Base-by-base conservation (phyloP, 92 coral and sea anemone genomes). In the Zoanthus sansibaricus region DNA sequence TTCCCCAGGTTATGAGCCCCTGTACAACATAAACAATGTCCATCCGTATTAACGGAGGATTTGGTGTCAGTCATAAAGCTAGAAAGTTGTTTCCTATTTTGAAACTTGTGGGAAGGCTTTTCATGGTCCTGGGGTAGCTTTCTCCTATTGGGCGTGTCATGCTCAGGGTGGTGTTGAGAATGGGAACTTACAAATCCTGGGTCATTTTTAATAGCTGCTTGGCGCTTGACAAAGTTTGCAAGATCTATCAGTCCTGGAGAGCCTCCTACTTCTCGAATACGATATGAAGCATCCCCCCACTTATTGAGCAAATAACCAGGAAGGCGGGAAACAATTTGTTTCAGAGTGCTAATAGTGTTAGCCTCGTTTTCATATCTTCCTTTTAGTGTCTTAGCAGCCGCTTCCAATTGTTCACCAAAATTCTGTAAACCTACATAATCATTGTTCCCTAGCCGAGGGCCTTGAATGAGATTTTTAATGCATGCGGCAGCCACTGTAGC, bases 401-500 rank as follows among this genome's bases (percentile, higher is more conserved):
- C 42, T 17, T 58, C 78, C 46, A 86, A 83, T 59, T 75, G 88
- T 87, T 92, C 93, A 0, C 89, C 91, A 87, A 92, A 87, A 17
- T 93, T 90, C 42, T 77, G 90, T 45, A 87, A 66, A 13, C 92
- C 82, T 49, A 32, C 25, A 54, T 78, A 78, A 48, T 86, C 89
- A 86, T 56, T 58, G 62, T 87, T 79, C 4, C 72, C 62, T 31
- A 93, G 62, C 55, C 69, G 79, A 14, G 88, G 88, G 3, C 93
- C 92, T 52, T 32, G 48, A 31, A 80, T 90, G 21, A 90, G 42
- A 52, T 32, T 85, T 11, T 90, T 88, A 82, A 90, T 93, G 15
- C 95, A 92, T 30, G 93, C 88, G 6, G 95, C 89, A 12, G 95
- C 91, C 2, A 90, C 93, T 14, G 88, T 73, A 7, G 95, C 90